phyloP scores from a whole-genome alignment of 1,140 invertebrate species.

The Bicyclus anynana region DNA sequence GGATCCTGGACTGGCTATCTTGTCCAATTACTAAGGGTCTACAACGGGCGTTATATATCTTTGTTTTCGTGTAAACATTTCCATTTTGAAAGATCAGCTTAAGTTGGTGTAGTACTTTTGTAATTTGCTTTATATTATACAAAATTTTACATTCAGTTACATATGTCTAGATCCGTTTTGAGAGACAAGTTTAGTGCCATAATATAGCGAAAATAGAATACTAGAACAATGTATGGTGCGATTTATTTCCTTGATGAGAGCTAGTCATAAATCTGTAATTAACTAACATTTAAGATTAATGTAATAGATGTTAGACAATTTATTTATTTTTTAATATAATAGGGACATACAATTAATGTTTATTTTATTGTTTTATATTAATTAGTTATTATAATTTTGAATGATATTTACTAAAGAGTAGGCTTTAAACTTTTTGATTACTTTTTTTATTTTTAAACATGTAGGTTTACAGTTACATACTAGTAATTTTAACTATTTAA shows the following conservation, averaged over 20 bases:
- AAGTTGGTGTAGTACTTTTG: background rate
- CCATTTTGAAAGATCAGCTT: too few relatives aligned
- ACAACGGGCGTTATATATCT: too few relatives aligned
- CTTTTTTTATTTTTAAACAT: too few relatives aligned
- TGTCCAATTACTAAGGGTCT: too few relatives aligned
- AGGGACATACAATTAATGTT: background rate
- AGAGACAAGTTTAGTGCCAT: constrained; percentile 42
- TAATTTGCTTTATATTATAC: background rate
- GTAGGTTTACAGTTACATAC: too few relatives aligned
- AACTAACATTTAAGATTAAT: constrained; percentile 33
- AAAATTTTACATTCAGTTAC: background rate
- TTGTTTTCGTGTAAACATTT: too few relatives aligned
- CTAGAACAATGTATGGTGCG: constrained; percentile 35
- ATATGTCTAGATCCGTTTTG: background rate
- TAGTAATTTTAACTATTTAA: too few relatives aligned
- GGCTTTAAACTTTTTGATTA: too few relatives aligned
- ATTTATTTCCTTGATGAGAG: constrained; percentile 45
- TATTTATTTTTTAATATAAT: constrained; percentile 31
- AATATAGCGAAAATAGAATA: constrained; percentile 19
- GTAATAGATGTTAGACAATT: constrained; percentile 29
- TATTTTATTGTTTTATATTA: background rate
- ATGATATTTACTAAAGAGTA: too few relatives aligned
- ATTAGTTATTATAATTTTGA: too few relatives aligned
- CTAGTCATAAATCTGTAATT: constrained; percentile 58
- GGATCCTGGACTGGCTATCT: too few relatives aligned